These are phyloP conservation scores for Brachypalpus laphriformis DNA, from an alignment of 2,888 invertebrate species.

Conservation along the genomic window DNA sequence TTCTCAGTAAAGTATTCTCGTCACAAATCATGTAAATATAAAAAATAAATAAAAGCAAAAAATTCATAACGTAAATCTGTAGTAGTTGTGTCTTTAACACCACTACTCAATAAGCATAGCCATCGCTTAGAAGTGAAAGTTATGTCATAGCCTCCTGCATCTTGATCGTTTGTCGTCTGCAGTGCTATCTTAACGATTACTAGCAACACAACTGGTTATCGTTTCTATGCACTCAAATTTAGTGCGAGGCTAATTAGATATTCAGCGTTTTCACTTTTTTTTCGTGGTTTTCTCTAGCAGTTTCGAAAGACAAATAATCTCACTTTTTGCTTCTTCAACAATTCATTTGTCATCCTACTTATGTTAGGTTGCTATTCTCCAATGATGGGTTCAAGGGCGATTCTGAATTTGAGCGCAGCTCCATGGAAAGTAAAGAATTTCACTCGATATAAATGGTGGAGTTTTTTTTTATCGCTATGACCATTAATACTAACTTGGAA, in stretches of 20 bases:
- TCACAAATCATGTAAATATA: too few species aligned
- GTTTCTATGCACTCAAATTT: constrained; percentile 13
- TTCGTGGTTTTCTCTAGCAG: constrained; percentile 30
- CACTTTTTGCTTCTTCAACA: not conserved
- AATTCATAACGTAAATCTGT: too few species aligned
- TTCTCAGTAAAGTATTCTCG: too few species aligned
- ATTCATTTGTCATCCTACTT: not conserved
- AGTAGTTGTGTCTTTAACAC: not conserved
- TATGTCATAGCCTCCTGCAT: not conserved
- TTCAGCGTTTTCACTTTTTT: constrained; percentile 51
- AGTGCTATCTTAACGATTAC: not conserved
- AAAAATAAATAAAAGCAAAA: too few species aligned
- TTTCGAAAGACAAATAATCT: constrained; percentile 19
- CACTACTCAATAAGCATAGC: not conserved
- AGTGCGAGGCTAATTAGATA: constrained; percentile 27
- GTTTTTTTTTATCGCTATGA: constrained; percentile 6
- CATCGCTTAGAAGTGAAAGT: not conserved
- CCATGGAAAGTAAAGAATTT: constrained; percentile 57
- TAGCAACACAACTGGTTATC: not conserved
- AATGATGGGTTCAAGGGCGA: constrained; percentile 49
- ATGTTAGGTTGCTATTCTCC: constrained; percentile 5
- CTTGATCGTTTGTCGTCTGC: not conserved
- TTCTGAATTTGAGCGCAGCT: constrained; percentile 28
- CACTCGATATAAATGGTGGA: constrained; percentile 11
- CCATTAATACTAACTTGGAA: constrained; percentile 2